Conservation (phyloP, 2,797 vertebrate species). For the Chaunax sp. region DNA sequence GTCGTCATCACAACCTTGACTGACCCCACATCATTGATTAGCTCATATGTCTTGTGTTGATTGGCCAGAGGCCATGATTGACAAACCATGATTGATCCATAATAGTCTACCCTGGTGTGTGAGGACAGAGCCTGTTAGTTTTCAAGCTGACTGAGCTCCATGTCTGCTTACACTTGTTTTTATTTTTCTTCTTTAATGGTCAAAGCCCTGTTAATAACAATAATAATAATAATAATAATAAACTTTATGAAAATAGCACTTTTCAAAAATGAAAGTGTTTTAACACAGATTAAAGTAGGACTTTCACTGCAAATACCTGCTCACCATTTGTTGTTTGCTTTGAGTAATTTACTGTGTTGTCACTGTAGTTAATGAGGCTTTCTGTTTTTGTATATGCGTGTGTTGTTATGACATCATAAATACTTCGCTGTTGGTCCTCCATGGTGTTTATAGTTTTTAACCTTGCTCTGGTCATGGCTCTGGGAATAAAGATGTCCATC, state of each 20-base stretch:
- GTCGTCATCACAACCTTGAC: slow-evolving; percentile 62
- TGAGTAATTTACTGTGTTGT: too few relatives aligned
- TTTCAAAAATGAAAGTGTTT: too few relatives aligned
- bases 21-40: slow-evolving; percentile 64
- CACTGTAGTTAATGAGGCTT: too few relatives aligned
- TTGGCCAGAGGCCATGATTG: slow-evolving; percentile 68
- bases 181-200: too few relatives aligned
- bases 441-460: slow-evolving; percentile 11
- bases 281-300: too few relatives aligned
- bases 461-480: not conserved
- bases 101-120: slow-evolving; percentile 33
- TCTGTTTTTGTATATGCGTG: too few relatives aligned
- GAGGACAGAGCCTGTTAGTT: slow-evolving; percentile 19
- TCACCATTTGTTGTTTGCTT: too few relatives aligned
- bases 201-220: too few relatives aligned
- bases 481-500: too few relatives aligned
- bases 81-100: slow-evolving; percentile 63
- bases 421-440: not conserved
- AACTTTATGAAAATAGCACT: too few relatives aligned
- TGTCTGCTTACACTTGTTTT: not conserved
- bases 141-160: slow-evolving; percentile 18
- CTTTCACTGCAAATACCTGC: too few relatives aligned
- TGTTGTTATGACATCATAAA: too few relatives aligned
- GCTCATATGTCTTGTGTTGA: slow-evolving; percentile 53
- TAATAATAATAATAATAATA: not conserved